Base-by-base conservation (phyloP, 2,113 vertebrate genomes). In the Lagopus muta region DNA sequence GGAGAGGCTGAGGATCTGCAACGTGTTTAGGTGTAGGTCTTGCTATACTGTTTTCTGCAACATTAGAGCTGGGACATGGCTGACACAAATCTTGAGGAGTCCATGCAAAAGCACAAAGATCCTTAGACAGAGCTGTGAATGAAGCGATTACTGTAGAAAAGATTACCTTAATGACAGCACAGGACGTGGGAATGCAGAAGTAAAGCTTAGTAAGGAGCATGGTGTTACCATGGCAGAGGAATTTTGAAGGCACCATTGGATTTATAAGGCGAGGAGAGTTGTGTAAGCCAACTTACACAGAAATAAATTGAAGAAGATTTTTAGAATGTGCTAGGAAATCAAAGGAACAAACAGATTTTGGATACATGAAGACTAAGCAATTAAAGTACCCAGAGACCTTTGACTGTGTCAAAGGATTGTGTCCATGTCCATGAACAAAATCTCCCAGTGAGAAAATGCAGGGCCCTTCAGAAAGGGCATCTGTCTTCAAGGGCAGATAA, bases 11-110 rank as follows among this genome's bases (percentile, higher is more conserved):
- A 67, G 66, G 7, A 45, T 19, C 28, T 32, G 36, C 1, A 0
- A 13, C 15, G 11, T 64, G 13, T 55, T 28, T 18, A 62, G 60
- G 32, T 12, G 64, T 0, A 0, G n/a, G 3, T 58, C 48, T 21
- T 74, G 55, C 48, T 50, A 13, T 15, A 2, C 36, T 38, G n/a
- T 6, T 36, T 76, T 71, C 62, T 76, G 86, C 45, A 55, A 15
- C 6, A 42, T 8, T 73, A 0, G 0, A 55, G 58, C 11, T 57
- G 40, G 40, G 30, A 38, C n/a, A 17, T n/a, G 16, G 19, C 10
- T 55, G 40, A 61, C 17, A 60, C 3, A 2, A 1, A 13, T 15
- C 42, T 60, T 43, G 27, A 60, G 40, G 77, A 72, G 30, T 22
- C 40, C 3, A 0, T 27, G 27, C 62, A 64, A 75, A 75, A n/a